These are phyloP conservation scores for Epinotia nisella DNA, from an alignment of 2,888 invertebrate genomes.

Conservation along the genomic window DNA sequence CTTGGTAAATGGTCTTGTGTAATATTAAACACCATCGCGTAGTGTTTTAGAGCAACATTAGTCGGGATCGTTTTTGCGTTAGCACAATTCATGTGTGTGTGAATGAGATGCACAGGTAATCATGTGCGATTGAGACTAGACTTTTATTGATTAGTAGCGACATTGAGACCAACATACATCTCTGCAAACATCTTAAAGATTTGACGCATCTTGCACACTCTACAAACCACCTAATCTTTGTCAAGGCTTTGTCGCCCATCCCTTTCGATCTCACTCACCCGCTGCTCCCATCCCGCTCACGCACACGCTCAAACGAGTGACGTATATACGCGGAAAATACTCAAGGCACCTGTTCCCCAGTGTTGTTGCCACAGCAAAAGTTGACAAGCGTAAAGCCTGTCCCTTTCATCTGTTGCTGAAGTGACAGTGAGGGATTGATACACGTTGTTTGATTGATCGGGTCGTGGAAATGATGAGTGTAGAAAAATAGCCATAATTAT, in stretches of 20 bases:
- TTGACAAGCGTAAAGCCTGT: slow-evolving; percentile 18
- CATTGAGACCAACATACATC: not conserved
- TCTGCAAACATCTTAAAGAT: not conserved
- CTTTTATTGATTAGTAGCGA: too few species aligned
- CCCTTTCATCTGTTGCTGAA: slow-evolving; percentile 23
- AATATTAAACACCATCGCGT: too few species aligned
- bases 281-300: slow-evolving; percentile 53
- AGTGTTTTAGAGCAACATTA: too few species aligned
- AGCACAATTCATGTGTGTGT: too few species aligned
- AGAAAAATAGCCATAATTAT: slow-evolving; percentile 34
- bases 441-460: not conserved
- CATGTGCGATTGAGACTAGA: too few species aligned
- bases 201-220: slow-evolving; percentile 11
- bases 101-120: too few species aligned
- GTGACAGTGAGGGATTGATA: slow-evolving; percentile 18
- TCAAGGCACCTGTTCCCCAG: slow-evolving; percentile 56
- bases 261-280: slow-evolving; percentile 54
- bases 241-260: slow-evolving; percentile 61
- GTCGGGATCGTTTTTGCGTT: too few species aligned
- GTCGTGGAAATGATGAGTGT: not conserved
- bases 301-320: slow-evolving; percentile 62
- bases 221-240: slow-evolving; percentile 56
- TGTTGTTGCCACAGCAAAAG: slow-evolving; percentile 43
- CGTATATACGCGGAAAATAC: slow-evolving; percentile 65
- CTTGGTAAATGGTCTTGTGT: too few species aligned